Conservation (phyloP, 1,140 invertebrate genomes). For the Agraylea sexmaculata region DNA sequence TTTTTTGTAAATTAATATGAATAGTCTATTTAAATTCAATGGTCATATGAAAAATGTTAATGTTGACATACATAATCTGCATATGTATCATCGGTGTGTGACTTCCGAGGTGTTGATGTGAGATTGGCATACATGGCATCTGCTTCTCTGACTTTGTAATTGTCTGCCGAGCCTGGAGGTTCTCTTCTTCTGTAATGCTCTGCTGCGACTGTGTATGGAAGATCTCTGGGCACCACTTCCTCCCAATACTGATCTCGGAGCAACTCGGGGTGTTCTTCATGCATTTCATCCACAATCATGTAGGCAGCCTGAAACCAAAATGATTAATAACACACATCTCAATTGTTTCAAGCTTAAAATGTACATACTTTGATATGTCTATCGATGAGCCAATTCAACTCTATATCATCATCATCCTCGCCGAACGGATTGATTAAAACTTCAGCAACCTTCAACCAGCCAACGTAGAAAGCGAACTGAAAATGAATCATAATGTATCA, state of each 20-base stretch:
- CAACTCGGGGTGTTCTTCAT: constrained; percentile 79
- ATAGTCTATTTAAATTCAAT: not conserved
- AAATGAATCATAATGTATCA: constrained; percentile 26
- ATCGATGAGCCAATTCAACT: constrained; percentile 82
- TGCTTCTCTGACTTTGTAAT: constrained; percentile 70
- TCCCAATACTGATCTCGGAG: constrained; percentile 84
- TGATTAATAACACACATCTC: not conserved
- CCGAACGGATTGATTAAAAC: constrained; percentile 87
- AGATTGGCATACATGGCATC: constrained; percentile 72
- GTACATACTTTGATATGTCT: constrained; percentile 69
- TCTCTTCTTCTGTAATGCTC: constrained; percentile 70
- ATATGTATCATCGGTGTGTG: constrained; percentile 65
- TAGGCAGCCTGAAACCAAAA: constrained; percentile 58
- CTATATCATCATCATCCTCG: constrained; percentile 91
- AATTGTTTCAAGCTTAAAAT: not conserved
- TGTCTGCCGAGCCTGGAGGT: constrained; percentile 72
- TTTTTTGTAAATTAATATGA: not conserved
- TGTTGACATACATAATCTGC: constrained; percentile 60
- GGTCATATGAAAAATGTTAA: constrained; percentile 5
- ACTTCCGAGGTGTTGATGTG: constrained; percentile 45
- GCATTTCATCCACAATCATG: constrained; percentile 87
- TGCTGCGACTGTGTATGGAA: constrained; percentile 76
- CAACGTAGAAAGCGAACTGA: constrained; percentile 93
- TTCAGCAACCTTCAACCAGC: constrained; percentile 91
- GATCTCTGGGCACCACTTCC: constrained; percentile 74